A percentile compares a stretch with the other conserved stretches of the same genome.
phyloP scores from a whole-genome alignment of 2,888 invertebrate species.

The Zhuqinia jingwanae region DNA sequence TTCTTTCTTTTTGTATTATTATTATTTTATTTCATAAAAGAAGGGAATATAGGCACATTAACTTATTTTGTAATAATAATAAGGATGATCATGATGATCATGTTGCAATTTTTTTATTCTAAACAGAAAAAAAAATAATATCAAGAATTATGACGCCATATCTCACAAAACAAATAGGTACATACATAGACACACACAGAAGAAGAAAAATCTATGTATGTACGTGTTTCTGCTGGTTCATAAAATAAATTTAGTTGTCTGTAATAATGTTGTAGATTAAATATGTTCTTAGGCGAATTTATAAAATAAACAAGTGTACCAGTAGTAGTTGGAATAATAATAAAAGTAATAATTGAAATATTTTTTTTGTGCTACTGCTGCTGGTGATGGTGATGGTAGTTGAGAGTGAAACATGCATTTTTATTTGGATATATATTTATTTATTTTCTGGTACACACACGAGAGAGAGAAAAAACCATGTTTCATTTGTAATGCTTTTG shows the following conservation, averaged over 20 bases:
- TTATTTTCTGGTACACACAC: slow-evolving; percentile 11
- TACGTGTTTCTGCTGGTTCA: no score
- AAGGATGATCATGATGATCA: no score
- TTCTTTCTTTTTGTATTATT: slow-evolving; percentile 14
- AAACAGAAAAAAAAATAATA: neutral
- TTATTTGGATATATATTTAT: slow-evolving; percentile 30
- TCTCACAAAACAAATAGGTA: slow-evolving; percentile 12
- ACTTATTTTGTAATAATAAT: neutral
- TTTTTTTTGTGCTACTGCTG: no score
- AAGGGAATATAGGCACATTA: neutral
- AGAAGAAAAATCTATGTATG: no score
- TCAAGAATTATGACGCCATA: slow-evolving; percentile 41
- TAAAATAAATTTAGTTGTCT: no score
- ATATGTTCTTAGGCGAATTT: neutral
- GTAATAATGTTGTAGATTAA: no score
- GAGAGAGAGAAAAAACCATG: neutral
- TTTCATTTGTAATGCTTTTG: slow-evolving; percentile 29
- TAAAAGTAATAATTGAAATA: slow-evolving; percentile 35
- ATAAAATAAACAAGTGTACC: neutral
- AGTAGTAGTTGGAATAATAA: neutral
- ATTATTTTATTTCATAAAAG: neutral
- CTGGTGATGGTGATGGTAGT: neutral
- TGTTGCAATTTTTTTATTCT: slow-evolving; percentile 35
- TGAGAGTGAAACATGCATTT: slow-evolving; percentile 18
- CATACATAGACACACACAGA: neutral